Evolutionary conservation across 2,113 vertebrate genomes (phyloP).

Genomic region (Marcusenius ussheri): DNA sequence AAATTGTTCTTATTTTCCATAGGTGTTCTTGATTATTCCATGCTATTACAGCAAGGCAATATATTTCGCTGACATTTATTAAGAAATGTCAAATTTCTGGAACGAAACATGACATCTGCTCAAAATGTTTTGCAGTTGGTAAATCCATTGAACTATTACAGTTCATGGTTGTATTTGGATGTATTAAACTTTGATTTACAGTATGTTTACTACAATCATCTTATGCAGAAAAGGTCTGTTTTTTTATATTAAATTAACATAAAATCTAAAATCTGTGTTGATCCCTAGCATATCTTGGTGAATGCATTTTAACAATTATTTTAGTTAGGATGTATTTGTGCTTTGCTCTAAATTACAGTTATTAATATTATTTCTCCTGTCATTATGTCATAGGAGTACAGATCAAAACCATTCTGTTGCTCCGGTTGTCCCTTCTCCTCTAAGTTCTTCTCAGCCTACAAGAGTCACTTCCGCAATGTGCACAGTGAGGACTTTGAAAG

Average conservation of each 20-base stretch:
- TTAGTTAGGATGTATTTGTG: background rate
- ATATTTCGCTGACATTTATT: background rate
- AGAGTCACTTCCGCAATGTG: constrained; percentile 98
- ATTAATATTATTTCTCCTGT: background rate
- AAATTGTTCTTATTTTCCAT: background rate
- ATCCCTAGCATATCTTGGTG: background rate
- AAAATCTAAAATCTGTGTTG: background rate
- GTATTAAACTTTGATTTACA: background rate
- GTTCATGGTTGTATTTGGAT: background rate
- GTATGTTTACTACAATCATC: background rate
- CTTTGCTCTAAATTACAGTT: background rate
- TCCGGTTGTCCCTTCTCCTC: constrained; percentile 96
- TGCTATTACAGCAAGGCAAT: background rate
- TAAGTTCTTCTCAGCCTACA: constrained; percentile 98
- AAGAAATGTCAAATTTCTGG: background rate
- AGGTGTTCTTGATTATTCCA: background rate
- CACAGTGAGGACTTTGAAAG: constrained; percentile 99
- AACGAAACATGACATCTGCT: background rate
- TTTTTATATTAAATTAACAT: background rate
- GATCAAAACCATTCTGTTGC: constrained; percentile 98
- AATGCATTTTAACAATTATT: background rate
- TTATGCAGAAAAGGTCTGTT: background rate
- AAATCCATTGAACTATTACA: background rate
- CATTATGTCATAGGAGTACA: constrained; percentile 75
- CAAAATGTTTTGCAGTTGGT: background rate